Evolutionary conservation across 2,113 vertebrate species (phyloP).

Genomic region (Alosa alosa): DNA sequence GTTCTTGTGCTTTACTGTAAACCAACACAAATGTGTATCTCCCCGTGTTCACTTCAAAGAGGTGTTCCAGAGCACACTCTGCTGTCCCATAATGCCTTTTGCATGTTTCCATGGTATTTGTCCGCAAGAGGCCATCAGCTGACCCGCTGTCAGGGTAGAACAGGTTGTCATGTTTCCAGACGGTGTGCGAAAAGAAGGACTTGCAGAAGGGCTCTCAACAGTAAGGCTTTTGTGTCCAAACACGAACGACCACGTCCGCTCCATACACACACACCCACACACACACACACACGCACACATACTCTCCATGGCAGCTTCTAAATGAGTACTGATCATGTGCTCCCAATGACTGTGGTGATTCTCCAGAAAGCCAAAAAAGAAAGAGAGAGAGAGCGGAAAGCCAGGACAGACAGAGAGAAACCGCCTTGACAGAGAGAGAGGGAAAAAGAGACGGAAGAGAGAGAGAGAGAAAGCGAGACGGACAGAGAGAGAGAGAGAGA

Average conservation of each 20-base stretch:
- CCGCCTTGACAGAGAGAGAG: too few relatives aligned
- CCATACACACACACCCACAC: neutral
- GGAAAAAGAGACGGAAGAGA: neutral
- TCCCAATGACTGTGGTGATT: neutral
- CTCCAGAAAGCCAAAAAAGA: neutral
- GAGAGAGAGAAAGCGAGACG: neutral
- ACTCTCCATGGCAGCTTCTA: neutral
- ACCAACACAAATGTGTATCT: neutral
- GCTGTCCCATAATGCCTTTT: too few relatives aligned
- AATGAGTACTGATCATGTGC: neutral
- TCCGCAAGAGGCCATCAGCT: neutral
- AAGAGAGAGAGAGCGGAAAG: too few relatives aligned
- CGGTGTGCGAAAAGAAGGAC: neutral
- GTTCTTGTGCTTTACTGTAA: neutral
- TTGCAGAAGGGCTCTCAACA: neutral
- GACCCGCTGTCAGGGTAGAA: neutral
- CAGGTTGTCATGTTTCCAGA: neutral
- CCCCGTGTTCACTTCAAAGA: neutral
- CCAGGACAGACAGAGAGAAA: too few relatives aligned
- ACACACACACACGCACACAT: neutral
- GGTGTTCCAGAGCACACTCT: too few relatives aligned
- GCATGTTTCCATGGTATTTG: neutral
- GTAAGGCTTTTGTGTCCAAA: neutral
- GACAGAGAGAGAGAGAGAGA: neutral
- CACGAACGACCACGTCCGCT: neutral